Conservation (phyloP, 2,888 invertebrate species). For the Pollenia labialis region DNA sequence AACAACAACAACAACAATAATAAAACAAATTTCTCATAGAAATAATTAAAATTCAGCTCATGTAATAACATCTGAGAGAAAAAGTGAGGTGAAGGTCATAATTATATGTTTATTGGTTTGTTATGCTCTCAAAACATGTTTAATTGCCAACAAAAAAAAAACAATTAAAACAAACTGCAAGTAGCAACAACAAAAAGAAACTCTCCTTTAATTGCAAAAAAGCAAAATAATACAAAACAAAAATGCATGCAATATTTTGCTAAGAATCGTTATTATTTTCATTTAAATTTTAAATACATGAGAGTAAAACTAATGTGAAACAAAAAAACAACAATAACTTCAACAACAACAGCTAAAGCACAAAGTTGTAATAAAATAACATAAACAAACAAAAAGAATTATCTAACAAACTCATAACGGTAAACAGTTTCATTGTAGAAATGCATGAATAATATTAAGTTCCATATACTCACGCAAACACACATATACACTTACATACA, state of each 20-base stretch:
- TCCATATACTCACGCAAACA: background rate
- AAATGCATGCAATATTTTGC: background rate
- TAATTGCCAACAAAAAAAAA: conserved; percentile 55
- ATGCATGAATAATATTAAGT: background rate
- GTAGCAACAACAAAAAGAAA: conserved; percentile 19
- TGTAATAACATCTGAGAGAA: conserved; percentile 47
- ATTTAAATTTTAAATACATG: background rate
- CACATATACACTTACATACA: background rate
- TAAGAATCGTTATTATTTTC: background rate
- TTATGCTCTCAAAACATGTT: conserved; percentile 74
- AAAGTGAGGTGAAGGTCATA: conserved; percentile 74
- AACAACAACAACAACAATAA: conserved; percentile 4
- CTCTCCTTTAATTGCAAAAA: background rate
- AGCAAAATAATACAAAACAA: background rate
- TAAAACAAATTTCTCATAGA: conserved; percentile 29
- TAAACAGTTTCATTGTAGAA: conserved; percentile 21
- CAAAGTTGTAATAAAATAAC: background rate
- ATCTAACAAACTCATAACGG: conserved; percentile 21
- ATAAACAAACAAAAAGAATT: background rate
- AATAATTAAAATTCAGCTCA: conserved; percentile 63
- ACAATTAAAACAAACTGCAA: background rate
- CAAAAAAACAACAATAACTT: background rate
- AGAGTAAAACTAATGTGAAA: background rate
- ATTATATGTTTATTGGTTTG: conserved; percentile 65
- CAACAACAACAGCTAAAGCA: background rate